Evolutionary conservation across 2,113 vertebrate genomes (phyloP).

Genomic region (Oreochromis tanganicae): DNA sequence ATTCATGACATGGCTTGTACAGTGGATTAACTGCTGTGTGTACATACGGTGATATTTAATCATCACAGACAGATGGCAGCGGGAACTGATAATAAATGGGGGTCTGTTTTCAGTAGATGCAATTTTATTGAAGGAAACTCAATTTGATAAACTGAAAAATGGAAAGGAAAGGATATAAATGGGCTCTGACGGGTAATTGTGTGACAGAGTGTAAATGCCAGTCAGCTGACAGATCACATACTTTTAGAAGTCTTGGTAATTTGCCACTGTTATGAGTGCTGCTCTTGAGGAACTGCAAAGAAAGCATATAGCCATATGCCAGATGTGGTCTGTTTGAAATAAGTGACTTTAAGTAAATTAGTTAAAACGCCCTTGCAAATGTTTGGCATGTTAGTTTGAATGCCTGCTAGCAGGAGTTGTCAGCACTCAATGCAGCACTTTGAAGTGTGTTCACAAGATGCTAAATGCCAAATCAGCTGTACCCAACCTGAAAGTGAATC

Average conservation of each 20-base stretch:
- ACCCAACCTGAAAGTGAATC: not conserved
- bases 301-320: not conserved
- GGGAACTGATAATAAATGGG: not conserved
- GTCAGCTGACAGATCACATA: constrained; percentile 1
- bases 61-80: not conserved
- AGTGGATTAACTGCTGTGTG: not conserved
- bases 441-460: not conserved
- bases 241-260: not conserved
- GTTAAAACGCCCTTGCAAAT: not conserved
- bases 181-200: not conserved
- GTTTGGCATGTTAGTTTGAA: not conserved
- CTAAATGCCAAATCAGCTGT: not conserved
- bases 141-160: not conserved
- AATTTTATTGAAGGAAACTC: not conserved
- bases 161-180: not conserved
- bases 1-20: not conserved
- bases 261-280: not conserved
- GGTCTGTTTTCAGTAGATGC: not conserved
- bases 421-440: rapidly evolving
- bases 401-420: not conserved
- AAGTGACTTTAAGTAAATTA: not conserved
- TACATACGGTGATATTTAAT: not conserved
- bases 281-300: not conserved
- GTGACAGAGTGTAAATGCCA: not conserved
- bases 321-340: not conserved